Conservation (phyloP, 1,140 invertebrate species). For the Brachionus sp. region DNA sequence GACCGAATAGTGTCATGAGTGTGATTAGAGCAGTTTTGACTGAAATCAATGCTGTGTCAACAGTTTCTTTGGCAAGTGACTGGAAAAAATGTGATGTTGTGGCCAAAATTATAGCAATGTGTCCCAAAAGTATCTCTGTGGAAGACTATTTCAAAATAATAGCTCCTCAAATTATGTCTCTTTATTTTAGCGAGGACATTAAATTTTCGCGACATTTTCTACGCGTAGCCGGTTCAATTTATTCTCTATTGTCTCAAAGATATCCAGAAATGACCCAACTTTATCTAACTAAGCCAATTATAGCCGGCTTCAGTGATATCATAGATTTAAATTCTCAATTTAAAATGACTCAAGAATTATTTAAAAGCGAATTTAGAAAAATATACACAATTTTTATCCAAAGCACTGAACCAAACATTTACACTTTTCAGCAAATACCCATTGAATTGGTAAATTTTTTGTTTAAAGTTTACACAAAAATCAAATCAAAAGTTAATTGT, state of each 20-base stretch:
- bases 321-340: conserved; percentile 19
- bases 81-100: conserved; percentile 65
- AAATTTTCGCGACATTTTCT: conserved; percentile 48
- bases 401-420: conserved; percentile 1
- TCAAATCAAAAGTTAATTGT: neutral
- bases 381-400: neutral
- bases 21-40: conserved; percentile 64
- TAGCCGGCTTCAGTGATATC: conserved; percentile 47
- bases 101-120: conserved; percentile 65
- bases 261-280: conserved; percentile 47
- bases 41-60: conserved; percentile 58
- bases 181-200: neutral
- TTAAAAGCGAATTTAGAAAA: neutral
- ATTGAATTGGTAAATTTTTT: neutral
- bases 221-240: conserved; percentile 44
- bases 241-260: neutral
- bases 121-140: conserved; percentile 59
- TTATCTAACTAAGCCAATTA: conserved; percentile 48
- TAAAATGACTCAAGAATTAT: conserved; percentile 6
- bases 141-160: conserved; percentile 62
- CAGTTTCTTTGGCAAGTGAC: conserved; percentile 49
- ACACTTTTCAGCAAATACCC: conserved; percentile 29
- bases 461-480: neutral
- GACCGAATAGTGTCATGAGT: conserved; percentile 65
- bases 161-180: conserved; percentile 50